Evolutionary conservation across 1,140 invertebrate species (phyloP).

Genomic region (Maniola jurtina): DNA sequence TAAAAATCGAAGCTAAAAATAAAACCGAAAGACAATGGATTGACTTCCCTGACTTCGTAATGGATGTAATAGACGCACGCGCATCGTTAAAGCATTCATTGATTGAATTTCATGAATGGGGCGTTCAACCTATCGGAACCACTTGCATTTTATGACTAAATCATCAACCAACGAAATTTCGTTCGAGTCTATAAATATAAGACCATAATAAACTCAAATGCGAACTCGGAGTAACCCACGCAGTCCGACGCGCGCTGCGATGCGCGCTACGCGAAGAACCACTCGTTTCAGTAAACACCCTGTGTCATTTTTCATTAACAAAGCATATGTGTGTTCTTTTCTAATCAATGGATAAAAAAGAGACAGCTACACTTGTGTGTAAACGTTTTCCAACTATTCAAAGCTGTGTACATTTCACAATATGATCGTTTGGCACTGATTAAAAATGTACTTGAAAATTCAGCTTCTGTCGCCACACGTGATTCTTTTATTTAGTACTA

Average conservation of each 20-base stretch:
- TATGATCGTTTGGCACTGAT: background rate
- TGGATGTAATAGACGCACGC: background rate
- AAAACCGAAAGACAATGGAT: background rate
- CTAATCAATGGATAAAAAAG: constrained; percentile 26
- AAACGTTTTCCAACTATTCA: constrained; percentile 10
- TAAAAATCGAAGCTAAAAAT: background rate
- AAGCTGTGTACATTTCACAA: constrained; percentile 4
- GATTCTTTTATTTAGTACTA: constrained; percentile 6
- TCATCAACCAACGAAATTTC: constrained; percentile 42
- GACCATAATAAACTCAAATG: constrained; percentile 56
- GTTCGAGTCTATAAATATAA: constrained; percentile 63
- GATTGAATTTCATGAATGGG: constrained; percentile 26
- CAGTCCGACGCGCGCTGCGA: constrained; percentile 52
- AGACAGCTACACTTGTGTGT: constrained; percentile 13
- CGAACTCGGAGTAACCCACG: constrained; percentile 40
- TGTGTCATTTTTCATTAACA: constrained; percentile 21
- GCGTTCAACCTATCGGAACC: constrained; percentile 30
- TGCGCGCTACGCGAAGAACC: constrained; percentile 34
- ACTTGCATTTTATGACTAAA: constrained; percentile 33
- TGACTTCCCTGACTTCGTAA: background rate
- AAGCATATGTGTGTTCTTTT: constrained; percentile 27
- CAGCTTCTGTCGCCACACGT: constrained; percentile 2
- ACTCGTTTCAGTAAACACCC: background rate
- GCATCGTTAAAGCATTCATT: constrained; percentile 9
- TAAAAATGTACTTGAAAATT: constrained; percentile 11